Percentiles rank a stretch among this genome's conserved stretches.
Evolutionary conservation across 2,888 invertebrate species (phyloP).

Genomic region (Mechanitis mazaeus): DNA sequence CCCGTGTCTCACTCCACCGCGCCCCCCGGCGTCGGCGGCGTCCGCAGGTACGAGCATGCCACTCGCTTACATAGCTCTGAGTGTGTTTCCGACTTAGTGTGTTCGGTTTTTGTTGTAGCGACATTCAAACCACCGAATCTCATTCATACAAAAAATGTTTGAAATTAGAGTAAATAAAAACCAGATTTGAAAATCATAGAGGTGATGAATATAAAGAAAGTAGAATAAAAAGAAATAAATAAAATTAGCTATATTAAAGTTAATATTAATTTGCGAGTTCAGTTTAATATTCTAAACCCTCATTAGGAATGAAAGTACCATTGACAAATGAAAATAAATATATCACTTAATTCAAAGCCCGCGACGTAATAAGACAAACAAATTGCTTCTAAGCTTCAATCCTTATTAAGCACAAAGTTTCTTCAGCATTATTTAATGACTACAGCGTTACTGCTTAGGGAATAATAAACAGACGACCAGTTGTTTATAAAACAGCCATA

Average conservation of each 20-base stretch:
- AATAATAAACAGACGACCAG: slow-evolving; percentile 12
- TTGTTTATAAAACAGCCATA: slow-evolving; percentile 1
- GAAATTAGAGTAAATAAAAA: too few relatives aligned
- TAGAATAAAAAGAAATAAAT: too few relatives aligned
- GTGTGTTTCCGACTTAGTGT: slow-evolving; percentile 7
- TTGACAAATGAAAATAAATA: slow-evolving; percentile 1
- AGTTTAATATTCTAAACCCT: too few relatives aligned
- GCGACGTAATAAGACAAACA: slow-evolving; percentile 17
- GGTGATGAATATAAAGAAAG: too few relatives aligned
- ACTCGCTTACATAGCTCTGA: slow-evolving; percentile 11
- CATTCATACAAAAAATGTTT: too few relatives aligned
- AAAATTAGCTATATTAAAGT: too few relatives aligned
- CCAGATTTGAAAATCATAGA: too few relatives aligned
- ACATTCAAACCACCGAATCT: too few relatives aligned
- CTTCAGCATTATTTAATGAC: slow-evolving; percentile 18
- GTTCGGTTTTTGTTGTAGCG: too few relatives aligned
- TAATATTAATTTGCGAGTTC: too few relatives aligned
- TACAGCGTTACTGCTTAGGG: slow-evolving; percentile 14
- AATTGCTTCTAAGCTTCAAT: slow-evolving; percentile 18
- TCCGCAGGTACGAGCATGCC: slow-evolving; percentile 65
- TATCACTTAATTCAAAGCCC: slow-evolving; percentile 4
- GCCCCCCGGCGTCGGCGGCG: slow-evolving; percentile 77
- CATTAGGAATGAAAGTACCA: background rate
- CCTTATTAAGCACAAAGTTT: slow-evolving; percentile 13
- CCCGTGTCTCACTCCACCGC: slow-evolving; percentile 71